phyloP scores from a whole-genome alignment of 2,888 invertebrate genomes.

The Mesoligia furuncula region DNA sequence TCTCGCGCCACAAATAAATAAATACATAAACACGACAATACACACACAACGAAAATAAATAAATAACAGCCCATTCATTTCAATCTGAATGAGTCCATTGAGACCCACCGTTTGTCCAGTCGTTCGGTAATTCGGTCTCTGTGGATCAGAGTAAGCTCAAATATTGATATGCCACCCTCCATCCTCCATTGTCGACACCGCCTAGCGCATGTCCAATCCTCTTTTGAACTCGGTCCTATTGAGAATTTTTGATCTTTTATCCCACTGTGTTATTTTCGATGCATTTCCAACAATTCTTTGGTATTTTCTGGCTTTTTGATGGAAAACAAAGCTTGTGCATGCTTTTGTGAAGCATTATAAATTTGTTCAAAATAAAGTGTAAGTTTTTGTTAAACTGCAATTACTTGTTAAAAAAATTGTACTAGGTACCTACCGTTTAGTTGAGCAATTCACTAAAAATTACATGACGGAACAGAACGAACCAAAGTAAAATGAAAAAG shows the following conservation, averaged over 20 bases:
- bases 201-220: conserved; percentile 31
- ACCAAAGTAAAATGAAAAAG: background rate
- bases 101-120: conserved; percentile 13
- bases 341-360: no score
- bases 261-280: conserved; percentile 33
- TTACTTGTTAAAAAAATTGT: no score
- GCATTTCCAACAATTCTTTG: conserved; percentile 30
- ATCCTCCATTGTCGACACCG: conserved; percentile 43
- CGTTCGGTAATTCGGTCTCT: conserved; percentile 16
- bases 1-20: no score
- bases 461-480: background rate
- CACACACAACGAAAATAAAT: no score
- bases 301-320: background rate
- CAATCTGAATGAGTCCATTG: conserved; percentile 37
- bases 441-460: background rate
- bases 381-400: no score
- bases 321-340: background rate
- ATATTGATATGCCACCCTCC: conserved; percentile 50
- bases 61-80: conserved; percentile 41
- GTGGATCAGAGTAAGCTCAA: conserved; percentile 43
- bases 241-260: conserved; percentile 36
- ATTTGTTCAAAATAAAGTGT: no score
- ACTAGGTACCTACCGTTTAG: no score
- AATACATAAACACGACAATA: no score
- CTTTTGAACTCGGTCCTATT: conserved; percentile 50